Percentiles rank a stretch among this genome's conserved stretches.
Conservation (phyloP, 2,113 vertebrate genomes). For the Crotalus helleri region DNA sequence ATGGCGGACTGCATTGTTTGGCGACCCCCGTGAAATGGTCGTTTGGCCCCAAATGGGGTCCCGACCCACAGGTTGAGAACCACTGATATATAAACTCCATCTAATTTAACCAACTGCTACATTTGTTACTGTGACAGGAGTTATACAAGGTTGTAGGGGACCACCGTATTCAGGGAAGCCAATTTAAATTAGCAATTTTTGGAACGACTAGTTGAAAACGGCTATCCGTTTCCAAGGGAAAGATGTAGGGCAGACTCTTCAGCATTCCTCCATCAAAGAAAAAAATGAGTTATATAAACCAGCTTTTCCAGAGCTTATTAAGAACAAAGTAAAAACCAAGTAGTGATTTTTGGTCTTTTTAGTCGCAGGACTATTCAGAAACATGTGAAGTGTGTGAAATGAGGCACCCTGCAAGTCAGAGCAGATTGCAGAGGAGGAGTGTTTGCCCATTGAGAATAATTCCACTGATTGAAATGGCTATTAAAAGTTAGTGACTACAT, state of each 20-base stretch:
- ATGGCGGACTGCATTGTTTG: too few relatives aligned
- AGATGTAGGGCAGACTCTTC: not conserved
- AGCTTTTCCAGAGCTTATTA: not conserved
- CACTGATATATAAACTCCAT: not conserved
- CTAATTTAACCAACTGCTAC: not conserved
- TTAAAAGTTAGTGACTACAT: conserved; percentile 52
- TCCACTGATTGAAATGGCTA: conserved; percentile 76
- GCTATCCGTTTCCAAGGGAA: not conserved
- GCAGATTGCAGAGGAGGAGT: not conserved
- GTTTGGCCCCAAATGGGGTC: too few relatives aligned
- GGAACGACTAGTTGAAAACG: not conserved
- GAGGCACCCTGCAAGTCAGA: not conserved
- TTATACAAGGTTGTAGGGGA: not conserved
- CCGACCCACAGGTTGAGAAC: too few relatives aligned
- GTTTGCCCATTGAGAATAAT: conserved; percentile 48
- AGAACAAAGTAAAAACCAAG: not conserved
- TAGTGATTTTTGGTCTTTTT: not conserved
- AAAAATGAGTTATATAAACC: not conserved
- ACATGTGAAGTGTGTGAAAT: not conserved
- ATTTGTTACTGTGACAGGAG: not conserved
- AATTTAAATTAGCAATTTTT: not conserved
- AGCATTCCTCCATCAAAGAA: not conserved
- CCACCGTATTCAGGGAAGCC: not conserved
- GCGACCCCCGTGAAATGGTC: too few relatives aligned
- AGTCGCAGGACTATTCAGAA: not conserved